Evolutionary conservation across 2,888 invertebrate species (phyloP).

Genomic region (Plagiodera versicolora): DNA sequence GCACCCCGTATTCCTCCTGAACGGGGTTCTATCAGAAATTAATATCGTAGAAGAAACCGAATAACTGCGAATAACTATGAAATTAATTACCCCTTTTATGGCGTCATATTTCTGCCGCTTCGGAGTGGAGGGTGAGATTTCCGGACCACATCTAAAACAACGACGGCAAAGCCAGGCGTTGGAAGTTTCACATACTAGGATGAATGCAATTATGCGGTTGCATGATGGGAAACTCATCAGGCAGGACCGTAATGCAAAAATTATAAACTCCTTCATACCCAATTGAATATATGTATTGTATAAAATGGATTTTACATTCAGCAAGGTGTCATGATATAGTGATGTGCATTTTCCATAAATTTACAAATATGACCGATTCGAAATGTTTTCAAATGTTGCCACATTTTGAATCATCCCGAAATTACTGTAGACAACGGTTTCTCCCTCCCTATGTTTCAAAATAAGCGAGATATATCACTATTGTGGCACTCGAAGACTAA

Average conservation of each 20-base stretch:
- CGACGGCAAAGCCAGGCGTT: conserved; percentile 19
- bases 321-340: too few species aligned
- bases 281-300: too few species aligned
- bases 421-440: too few species aligned
- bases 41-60: conserved; percentile 36
- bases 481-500: too few species aligned
- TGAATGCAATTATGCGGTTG: conserved; percentile 35
- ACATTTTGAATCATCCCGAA: too few species aligned
- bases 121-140: not conserved
- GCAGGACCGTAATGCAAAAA: conserved; percentile 5
- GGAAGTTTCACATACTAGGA: conserved; percentile 21
- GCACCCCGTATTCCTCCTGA: conserved; percentile 21
- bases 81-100: conserved; percentile 43
- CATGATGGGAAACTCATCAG: conserved; percentile 23
- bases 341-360: too few species aligned
- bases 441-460: too few species aligned
- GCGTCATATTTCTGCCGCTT: conserved; percentile 30
- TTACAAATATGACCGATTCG: too few species aligned
- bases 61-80: conserved; percentile 35
- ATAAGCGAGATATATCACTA: too few species aligned
- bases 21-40: conserved; percentile 30
- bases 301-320: too few species aligned
- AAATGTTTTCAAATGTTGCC: too few species aligned
- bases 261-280: too few species aligned
- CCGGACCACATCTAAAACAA: conserved; percentile 16